Percentiles rank a stretch among this genome's conserved stretches.
Evolutionary conservation across 2,113 vertebrate species (phyloP).

Genomic region (Lagopus leucura): DNA sequence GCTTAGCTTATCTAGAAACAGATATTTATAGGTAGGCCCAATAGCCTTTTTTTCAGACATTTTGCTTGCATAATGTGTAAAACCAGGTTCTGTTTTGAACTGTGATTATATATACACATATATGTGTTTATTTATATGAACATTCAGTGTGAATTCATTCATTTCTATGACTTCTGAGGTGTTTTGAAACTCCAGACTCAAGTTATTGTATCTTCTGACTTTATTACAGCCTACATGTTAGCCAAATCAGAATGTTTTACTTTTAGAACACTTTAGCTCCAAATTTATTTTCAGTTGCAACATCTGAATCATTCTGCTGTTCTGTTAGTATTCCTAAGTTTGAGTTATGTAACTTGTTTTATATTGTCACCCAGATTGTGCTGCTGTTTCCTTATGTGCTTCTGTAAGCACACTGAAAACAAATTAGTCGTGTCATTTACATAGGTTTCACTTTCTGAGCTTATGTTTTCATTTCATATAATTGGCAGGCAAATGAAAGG

Average conservation of each 20-base stretch:
- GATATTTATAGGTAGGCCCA: background rate
- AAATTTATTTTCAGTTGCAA: background rate
- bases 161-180: background rate
- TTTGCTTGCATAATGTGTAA: background rate
- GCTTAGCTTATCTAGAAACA: background rate
- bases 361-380: background rate
- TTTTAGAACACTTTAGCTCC: background rate
- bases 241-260: background rate
- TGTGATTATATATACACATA: background rate
- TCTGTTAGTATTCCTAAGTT: background rate
- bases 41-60: background rate
- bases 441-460: background rate
- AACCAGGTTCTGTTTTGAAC: background rate
- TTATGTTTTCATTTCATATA: background rate
- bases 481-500: background rate
- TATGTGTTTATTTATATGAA: background rate
- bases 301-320: background rate
- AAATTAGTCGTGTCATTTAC: background rate
- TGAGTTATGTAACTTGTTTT: background rate
- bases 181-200: background rate
- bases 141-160: background rate
- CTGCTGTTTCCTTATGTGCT: background rate
- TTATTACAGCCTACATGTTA: background rate
- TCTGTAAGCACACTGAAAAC: background rate
- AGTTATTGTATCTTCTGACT: background rate